Base-by-base conservation (phyloP, 2,113 vertebrate species). In the Motacilla tschutschensis region DNA sequence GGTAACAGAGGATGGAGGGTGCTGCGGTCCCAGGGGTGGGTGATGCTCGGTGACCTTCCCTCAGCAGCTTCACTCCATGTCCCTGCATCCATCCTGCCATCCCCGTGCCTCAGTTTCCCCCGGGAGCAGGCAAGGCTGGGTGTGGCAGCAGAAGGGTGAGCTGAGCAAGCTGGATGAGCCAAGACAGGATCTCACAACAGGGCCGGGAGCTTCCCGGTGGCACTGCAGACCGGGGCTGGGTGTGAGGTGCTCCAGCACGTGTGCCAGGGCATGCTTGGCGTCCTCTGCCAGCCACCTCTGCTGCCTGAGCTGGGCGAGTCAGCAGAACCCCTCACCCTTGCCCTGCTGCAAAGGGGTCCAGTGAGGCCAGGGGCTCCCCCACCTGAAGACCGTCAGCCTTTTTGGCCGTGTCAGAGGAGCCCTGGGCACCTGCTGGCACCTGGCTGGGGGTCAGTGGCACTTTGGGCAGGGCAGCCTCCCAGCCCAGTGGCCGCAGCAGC, bases 401-500 rank as follows among this genome's bases (percentile, higher is more conserved):
- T 78, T 5, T 28, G 74, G 54, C 36, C 5, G 0, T 0, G 0
- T 11, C 5, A 2, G 48, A 29, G 64, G 31, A 59, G 51, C 12
- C 17, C 7, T 51, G 78, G 46, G 36, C 35, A 26, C 9, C 1
- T 3, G 7, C 36, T 17, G 54, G 24, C 20, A 10, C 4, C 22
- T 8, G 28, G 29, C 79, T 0, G 1, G 0, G 6, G 50, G 28
- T 2, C 0, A 2, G 75, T 16, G 67, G 6, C 85, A 14, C 3
- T 0, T 5, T 0, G 33, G 16, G 53, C 58, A 44, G 70, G 0
- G 1, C 33, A 60, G 43, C 29, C 4, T 46, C 25, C 53, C 57
- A 60, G 38, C 43, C 71, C 53, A 0, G 0, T 0, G 0, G 33
- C 41, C 2, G 0, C 55, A 19, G 71, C 80, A 64, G 78, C 7